Percentiles rank a stretch among this genome's conserved stretches.
phyloP scores from a whole-genome alignment of 1,140 invertebrate species.

The Propsilocerus akamusi region DNA sequence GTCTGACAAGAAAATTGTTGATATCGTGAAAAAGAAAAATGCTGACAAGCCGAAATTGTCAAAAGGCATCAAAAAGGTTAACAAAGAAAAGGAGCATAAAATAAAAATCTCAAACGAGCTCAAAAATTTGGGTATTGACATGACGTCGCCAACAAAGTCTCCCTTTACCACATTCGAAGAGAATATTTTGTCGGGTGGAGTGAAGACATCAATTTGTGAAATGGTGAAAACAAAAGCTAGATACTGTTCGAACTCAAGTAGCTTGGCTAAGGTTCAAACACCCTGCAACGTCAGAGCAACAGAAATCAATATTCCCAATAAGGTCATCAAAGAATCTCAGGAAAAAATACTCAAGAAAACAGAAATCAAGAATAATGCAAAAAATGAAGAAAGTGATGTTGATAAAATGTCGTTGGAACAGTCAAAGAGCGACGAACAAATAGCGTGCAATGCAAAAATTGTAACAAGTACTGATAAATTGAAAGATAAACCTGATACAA shows the following conservation, averaged over 20 bases:
- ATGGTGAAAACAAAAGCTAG: conserved; percentile 13
- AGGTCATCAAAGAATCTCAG: not conserved
- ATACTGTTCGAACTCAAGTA: conserved; percentile 19
- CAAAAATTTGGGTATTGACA: conserved; percentile 16
- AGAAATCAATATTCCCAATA: not conserved
- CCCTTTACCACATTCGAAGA: conserved; percentile 18
- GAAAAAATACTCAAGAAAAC: not conserved
- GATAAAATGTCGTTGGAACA: too few species aligned
- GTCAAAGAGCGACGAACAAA: too few species aligned
- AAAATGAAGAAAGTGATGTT: too few species aligned
- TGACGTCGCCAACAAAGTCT: conserved; percentile 21
- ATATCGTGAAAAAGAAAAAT: conserved; percentile 9
- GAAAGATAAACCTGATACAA: too few species aligned
- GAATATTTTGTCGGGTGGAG: conserved; percentile 13
- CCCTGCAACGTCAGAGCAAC: conserved; percentile 16
- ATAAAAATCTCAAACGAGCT: conserved; percentile 16
- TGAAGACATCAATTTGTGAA: conserved; percentile 12
- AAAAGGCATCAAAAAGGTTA: conserved; percentile 18
- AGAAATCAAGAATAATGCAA: conserved; percentile 1
- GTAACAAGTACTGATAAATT: too few species aligned
- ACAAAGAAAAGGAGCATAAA: conserved; percentile 23
- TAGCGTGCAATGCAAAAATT: too few species aligned
- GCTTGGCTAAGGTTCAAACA: too few species aligned
- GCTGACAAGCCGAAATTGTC: conserved; percentile 12
- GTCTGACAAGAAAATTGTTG: conserved; percentile 8